Base-by-base conservation (phyloP, 2,797 vertebrate species). In the Alfaro cultratus region DNA sequence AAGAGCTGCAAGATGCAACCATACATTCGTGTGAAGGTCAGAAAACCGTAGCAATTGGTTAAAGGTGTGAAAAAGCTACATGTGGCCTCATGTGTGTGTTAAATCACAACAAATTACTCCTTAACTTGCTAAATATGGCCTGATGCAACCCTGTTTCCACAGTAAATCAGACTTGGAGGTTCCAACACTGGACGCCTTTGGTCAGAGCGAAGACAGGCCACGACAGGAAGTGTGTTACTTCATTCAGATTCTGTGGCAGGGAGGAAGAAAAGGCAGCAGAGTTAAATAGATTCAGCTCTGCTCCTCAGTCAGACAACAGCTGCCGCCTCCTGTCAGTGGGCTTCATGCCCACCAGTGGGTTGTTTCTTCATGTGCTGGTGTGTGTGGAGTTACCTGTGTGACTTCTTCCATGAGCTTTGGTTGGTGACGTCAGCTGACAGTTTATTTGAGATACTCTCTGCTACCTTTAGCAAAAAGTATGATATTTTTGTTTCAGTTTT, bases 351-450 rank as follows among this genome's bases (percentile, higher is more conserved):
- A 82, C 80, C 85, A 88, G 78, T 86, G 89, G 90, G 86, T 74
- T 82, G 85, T 80, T 71, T 82, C 31, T 86, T 71, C 67, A 11
- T 86, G 80, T 81, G 80, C 18, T 45, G 41, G 74, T 89, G 83
- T 86, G 78, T 84, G 76, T 82, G 18, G 62, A 85, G 39, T 84
- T 55, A 91, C 88, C 87, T 88, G 83, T 89, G 86, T 93, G 87
- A 71, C 68, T 46, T 29, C 41, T n/a, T 71, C 86, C 81, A 75
- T 53, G 21, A 81, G 76, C 90, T 90, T 82, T 41, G 74, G 78
- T 79, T 84, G 89, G 88, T 90, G 81, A 84, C n/a, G 71, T 91
- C 88, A 86, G 80, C 85, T 87, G 88, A 89, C 92, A 93, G 91
- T 90, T 92, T 88, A 80, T 34, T 83, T 80, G 47, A 86, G 88